phyloP scores from a whole-genome alignment of 2,888 invertebrate genomes.

The Pantelozetes paolii region DNA sequence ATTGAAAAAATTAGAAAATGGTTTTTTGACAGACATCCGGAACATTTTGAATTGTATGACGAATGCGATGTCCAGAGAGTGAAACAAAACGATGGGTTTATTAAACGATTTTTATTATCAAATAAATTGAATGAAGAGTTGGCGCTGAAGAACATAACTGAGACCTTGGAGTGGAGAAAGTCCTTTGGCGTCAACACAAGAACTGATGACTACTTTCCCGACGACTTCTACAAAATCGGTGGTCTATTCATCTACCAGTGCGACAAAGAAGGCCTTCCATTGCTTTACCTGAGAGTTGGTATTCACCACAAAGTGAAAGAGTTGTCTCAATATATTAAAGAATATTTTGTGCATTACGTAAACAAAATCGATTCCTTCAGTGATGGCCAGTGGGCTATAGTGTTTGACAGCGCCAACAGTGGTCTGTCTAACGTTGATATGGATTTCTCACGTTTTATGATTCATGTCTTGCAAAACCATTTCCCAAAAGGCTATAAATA shows the following conservation, averaged over 20 bases:
- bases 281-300: slow-evolving; percentile 27
- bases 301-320: slow-evolving; percentile 26
- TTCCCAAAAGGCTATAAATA: slow-evolving; percentile 32
- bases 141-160: slow-evolving; percentile 6
- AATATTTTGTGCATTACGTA: slow-evolving; percentile 23
- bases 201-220: slow-evolving; percentile 38
- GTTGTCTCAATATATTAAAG: slow-evolving; percentile 3
- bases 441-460: slow-evolving; percentile 30
- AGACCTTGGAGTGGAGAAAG: slow-evolving; percentile 22
- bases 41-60: slow-evolving; percentile 5
- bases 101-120: not conserved
- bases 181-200: slow-evolving; percentile 12
- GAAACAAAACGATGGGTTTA: not conserved
- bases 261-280: slow-evolving; percentile 12
- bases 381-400: slow-evolving; percentile 6
- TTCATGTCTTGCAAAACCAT: slow-evolving; percentile 8
- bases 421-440: slow-evolving; percentile 36
- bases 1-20: not conserved
- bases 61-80: slow-evolving; percentile 26
- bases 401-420: slow-evolving; percentile 5
- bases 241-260: slow-evolving; percentile 18
- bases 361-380: slow-evolving; percentile 14
- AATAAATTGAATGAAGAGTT: slow-evolving; percentile 1
- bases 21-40: not conserved
- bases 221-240: slow-evolving; percentile 32